Conservation (phyloP, 1,140 invertebrate species). For the Gyrodactylus bullatarudis region DNA sequence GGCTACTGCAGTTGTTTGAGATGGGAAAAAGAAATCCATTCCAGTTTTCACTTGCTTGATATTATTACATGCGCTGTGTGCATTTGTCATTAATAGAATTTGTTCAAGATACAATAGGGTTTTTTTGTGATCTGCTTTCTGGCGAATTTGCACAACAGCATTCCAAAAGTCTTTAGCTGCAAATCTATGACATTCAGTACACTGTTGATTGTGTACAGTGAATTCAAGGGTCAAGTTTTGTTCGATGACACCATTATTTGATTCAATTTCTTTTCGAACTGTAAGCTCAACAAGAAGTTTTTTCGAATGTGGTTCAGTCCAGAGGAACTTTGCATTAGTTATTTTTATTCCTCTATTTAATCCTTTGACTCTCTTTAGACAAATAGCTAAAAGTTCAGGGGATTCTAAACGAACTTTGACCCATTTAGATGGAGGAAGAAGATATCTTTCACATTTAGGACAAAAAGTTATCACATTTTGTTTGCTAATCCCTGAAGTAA, state of each 20-base stretch:
- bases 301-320: conserved; percentile 96
- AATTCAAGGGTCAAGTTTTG: conserved; percentile 60
- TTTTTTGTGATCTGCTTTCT: conserved; percentile 43
- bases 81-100: conserved; percentile 64
- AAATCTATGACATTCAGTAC: conserved; percentile 66
- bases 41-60: conserved; percentile 72
- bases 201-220: conserved; percentile 61
- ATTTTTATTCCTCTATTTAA: conserved; percentile 35
- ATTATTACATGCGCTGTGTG: conserved; percentile 53
- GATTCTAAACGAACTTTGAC: conserved; percentile 55
- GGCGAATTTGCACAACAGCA: conserved; percentile 35
- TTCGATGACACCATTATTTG: conserved; percentile 20
- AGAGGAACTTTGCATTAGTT: conserved; percentile 68
- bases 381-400: conserved; percentile 52
- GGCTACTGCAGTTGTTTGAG: conserved; percentile 58
- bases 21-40: conserved; percentile 68
- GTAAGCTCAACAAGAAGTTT: conserved; percentile 79
- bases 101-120: conserved; percentile 95
- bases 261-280: conserved; percentile 34
- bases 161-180: conserved; percentile 95
- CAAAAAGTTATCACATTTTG: conserved; percentile 27
- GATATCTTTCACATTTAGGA: conserved; percentile 53
- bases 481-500: conserved; percentile 77
- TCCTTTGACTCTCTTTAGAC: conserved; percentile 67
- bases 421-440: conserved; percentile 70